Evolutionary conservation across 1,140 invertebrate genomes (phyloP), one percentile per base, ranked within the genome.

Genomic region (Centruroides sculpturatus): DNA sequence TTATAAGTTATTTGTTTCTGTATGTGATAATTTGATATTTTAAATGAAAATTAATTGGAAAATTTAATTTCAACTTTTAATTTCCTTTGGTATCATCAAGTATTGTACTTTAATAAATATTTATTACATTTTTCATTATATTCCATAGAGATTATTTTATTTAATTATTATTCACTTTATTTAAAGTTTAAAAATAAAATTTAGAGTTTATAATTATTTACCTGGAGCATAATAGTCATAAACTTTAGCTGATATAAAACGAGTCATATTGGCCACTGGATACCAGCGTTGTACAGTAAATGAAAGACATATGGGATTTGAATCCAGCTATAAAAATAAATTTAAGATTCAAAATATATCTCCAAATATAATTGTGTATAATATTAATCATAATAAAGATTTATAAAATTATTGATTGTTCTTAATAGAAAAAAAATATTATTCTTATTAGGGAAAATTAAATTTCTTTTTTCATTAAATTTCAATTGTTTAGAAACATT

Each of bases 211-310:
- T 23, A 23, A 23, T 23, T 76, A 23, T 23, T 76, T 56, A 92
- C 90, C 90, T 71, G 93, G 93, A 61, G 93, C 85, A 78, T 97
- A 97, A 70, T 94, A 97, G 76, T 97, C 93, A 73, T 95, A 97
- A 7, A 97, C 83, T 65, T 88, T 81, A 52, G 94, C 83, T 4
- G 89, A 83, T 64, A 96, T 79, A 72, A 90, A 92, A 47, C 89
- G 81, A 0, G 92, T 93, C 85, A 95, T 90, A 74, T 98, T 98
- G 12, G 93, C 94, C 3, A 96, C 91, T 6, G 93, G 94, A 75
- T 83, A 89, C 92, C 92, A 97, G 64, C 94, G 79, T 75, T 94
- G 88, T 47, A 94, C 82, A 1, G 89, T 92, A 68, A 96, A 92
- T 70, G 90, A 86, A 0, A 97, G 83, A 71, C 94, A 98, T 0